Base-by-base conservation (phyloP, 2,113 vertebrate species). In the Oncorhynchus nerka region DNA sequence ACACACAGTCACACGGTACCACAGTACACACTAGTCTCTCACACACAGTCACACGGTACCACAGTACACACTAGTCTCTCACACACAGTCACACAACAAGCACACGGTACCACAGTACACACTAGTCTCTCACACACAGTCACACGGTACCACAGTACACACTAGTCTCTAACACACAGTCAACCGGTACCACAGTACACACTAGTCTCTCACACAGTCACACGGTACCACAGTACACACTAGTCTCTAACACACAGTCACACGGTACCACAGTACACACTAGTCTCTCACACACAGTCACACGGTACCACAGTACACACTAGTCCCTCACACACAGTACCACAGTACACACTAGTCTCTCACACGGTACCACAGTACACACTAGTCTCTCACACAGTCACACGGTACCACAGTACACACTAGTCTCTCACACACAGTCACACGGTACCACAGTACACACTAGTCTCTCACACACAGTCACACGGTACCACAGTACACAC, bases 51-150 rank as follows among this genome's bases (percentile, higher is more conserved):
- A 26, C 30, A 20, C 26, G 51, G 55, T n/a, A 82, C 80, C 8
- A 4, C 49, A 49, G 9, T 26, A 26, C 26, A 26, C 26, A 26
- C 26, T 28, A 2, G 26, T 28, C 26, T 28, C 26, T 28, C 26
- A 28, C 13, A 51, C 12, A 48, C 26, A 28, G 26, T n/a, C n/a
- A n/a, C n/a, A n/a, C n/a, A n/a, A n/a, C n/a, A n/a, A n/a, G 68
- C 76, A 28, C 71, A 28, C 9, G 15, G 32, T 70, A 65, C 68
- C 30, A n/a, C 26, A 64, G 57, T n/a, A 82, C 79, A 48, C 57
- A 65, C 71, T 39, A 2, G 34, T 66, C 68, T 32, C 55, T 15
- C 61, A 4, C 6, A 15, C 9, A 4, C 49, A 49, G 9, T 26
- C 24, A 26, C 24, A 26, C 24, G 1, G 24, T 24, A 24, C 24